Percentiles rank a stretch among this genome's conserved stretches.
Evolutionary conservation across 2,888 invertebrate species (phyloP).

Genomic region (Calameuta idolon): DNA sequence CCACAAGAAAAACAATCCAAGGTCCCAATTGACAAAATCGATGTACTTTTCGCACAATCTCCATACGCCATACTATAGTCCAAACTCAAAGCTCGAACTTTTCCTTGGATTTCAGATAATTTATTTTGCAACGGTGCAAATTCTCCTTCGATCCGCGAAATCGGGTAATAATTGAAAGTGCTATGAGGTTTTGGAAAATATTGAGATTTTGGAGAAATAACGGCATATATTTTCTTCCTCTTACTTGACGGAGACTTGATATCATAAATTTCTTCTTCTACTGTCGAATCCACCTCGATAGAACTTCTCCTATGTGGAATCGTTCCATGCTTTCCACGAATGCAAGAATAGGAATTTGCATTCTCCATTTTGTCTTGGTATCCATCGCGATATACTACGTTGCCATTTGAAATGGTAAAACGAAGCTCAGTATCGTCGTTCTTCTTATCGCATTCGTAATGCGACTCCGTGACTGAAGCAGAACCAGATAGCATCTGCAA

Average conservation of each 20-base stretch:
- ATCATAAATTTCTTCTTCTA: not conserved
- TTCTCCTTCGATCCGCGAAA: conserved; percentile 22
- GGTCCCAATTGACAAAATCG: not conserved
- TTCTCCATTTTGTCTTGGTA: not conserved
- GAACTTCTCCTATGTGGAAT: not conserved
- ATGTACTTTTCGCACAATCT: not conserved
- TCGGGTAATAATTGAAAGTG: conserved; percentile 8
- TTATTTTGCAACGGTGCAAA: conserved; percentile 18
- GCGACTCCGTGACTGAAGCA: not conserved
- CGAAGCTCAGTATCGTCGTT: not conserved
- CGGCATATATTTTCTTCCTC: not conserved
- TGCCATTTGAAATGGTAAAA: not conserved
- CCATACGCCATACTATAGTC: conserved; percentile 12
- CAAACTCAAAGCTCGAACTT: conserved; percentile 17
- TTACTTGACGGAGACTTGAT: not conserved
- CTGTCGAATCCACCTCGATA: not conserved
- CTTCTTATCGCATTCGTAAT: not conserved
- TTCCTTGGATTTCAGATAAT: conserved; percentile 17
- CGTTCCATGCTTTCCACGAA: not conserved
- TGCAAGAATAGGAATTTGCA: not conserved
- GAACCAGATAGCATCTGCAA: conserved; percentile 9
- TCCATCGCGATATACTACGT: not conserved
- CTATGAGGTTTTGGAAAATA: not conserved
- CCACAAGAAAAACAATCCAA: not conserved
- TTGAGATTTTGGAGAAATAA: not conserved